Conservation (phyloP, 2,888 invertebrate genomes). For the Leucozona laternaria region DNA sequence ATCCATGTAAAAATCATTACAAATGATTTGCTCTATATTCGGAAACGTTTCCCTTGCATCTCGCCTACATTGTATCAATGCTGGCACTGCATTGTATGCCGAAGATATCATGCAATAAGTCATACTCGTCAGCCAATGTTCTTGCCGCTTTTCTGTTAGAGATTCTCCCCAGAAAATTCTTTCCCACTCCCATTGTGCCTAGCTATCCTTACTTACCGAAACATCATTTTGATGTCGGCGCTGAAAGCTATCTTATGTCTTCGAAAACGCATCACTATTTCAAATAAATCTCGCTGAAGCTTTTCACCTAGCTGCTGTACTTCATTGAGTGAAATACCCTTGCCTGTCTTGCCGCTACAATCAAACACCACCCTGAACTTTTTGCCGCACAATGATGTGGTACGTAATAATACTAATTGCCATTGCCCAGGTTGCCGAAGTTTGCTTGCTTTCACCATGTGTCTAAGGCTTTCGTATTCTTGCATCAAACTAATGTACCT, state of each 20-base stretch:
- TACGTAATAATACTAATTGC: neutral
- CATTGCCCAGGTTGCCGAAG: no score
- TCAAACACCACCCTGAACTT: no score
- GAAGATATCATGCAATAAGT: no score
- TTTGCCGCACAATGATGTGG: neutral
- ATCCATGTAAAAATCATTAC: no score
- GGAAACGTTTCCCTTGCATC: no score
- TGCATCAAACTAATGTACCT: neutral
- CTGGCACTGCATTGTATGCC: no score
- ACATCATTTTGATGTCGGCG: no score
- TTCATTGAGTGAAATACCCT: neutral
- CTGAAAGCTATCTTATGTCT: slow-evolving; percentile 29
- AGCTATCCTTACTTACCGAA: slow-evolving; percentile 33
- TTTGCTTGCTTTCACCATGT: neutral
- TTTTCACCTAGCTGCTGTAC: slow-evolving; percentile 4
- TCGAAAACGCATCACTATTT: slow-evolving; percentile 17
- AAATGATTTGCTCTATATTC: no score
- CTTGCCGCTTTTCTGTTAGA: neutral
- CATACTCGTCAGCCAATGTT: slow-evolving; percentile 40
- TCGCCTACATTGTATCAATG: no score
- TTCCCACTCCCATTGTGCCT: slow-evolving; percentile 40
- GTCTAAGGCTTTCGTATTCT: neutral
- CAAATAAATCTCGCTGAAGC: slow-evolving; percentile 37
- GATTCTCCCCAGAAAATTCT: slow-evolving; percentile 52
- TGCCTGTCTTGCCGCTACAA: neutral